Base-by-base conservation (phyloP, 1,140 invertebrate species). In the Rhagoletis pomonella region DNA sequence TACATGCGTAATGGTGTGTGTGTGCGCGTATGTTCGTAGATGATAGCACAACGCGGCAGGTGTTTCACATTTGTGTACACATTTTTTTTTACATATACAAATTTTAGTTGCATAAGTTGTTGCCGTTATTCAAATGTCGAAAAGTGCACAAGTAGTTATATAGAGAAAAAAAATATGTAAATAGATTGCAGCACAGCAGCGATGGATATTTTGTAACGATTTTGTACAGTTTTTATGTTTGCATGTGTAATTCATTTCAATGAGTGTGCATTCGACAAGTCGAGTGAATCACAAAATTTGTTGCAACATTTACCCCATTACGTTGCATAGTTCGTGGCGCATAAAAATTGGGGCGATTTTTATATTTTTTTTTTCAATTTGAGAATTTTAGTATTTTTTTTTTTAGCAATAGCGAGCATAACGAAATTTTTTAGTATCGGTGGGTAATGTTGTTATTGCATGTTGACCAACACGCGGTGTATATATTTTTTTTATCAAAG, bases 391-490 rank as follows among this genome's bases (percentile, higher is more conserved):
- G 39, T 14, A 67, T 10, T 44, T 69, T 0, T 69, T 69, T 44
- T 69, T 69, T 14, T 4, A 73, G 14, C 3, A 55, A 10, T 10
- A 55, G 50, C 64, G 64, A 73, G 67, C 67, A 42, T 17, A 42
- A 17, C 44, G n/a, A 81, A 81, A 17, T 73, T 29, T 1, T 86
- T 86, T 42, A n/a, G 62, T 60, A 62, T 4, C 59, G 58, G 85
- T 62, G 44, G 58, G 42, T 86, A 86, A 86, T 86, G 85, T 86
- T 86, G 59, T 86, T 86, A 86, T 86, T 86, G 85, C 85, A 86
- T 86, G 85, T 86, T 86, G 19, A 44, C 50, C 85, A 81, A 81
- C 47, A 81, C 47, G 42, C 17, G 42, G 50, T 77, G n/a, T 10
- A 77, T n/a, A n/a, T 77, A 50, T 69, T 77, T 17, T 77, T 77